Conservation (phyloP, 2,797 vertebrate genomes). For the Lepus townsendii region DNA sequence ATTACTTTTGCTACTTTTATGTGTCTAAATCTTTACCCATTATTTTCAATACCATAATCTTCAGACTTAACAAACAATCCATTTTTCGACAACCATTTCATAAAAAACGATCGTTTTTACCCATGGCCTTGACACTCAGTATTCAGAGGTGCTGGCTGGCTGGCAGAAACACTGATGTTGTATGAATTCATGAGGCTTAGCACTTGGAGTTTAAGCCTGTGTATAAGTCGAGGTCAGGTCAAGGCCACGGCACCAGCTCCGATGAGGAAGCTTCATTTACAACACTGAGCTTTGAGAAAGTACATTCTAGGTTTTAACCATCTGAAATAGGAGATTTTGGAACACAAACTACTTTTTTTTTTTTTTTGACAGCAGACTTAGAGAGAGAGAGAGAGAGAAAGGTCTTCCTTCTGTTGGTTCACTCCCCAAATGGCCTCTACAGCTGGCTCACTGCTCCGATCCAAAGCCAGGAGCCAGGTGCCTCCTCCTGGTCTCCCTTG, state of each 20-base stretch:
- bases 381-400: too few species aligned
- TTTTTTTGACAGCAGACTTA: too few species aligned
- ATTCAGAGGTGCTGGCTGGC: not conserved
- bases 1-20: not conserved
- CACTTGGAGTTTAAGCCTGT: not conserved
- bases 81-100: not conserved
- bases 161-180: not conserved
- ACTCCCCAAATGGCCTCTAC: too few species aligned
- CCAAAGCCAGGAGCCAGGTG: too few species aligned
- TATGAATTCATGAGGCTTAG: not conserved
- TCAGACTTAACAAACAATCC: constrained; percentile 28
- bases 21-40: not conserved
- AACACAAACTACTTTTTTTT: not conserved
- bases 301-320: not conserved
- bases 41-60: constrained; percentile 20
- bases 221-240: not conserved
- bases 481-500: too few species aligned
- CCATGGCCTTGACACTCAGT: not conserved
- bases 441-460: too few species aligned
- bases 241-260: not conserved
- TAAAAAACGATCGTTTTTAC: not conserved
- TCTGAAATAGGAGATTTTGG: not conserved
- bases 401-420: too few species aligned
- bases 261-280: not conserved
- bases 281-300: not conserved